Base-by-base conservation (phyloP, 2,113 vertebrate genomes). In the Thymallus thymallus region DNA sequence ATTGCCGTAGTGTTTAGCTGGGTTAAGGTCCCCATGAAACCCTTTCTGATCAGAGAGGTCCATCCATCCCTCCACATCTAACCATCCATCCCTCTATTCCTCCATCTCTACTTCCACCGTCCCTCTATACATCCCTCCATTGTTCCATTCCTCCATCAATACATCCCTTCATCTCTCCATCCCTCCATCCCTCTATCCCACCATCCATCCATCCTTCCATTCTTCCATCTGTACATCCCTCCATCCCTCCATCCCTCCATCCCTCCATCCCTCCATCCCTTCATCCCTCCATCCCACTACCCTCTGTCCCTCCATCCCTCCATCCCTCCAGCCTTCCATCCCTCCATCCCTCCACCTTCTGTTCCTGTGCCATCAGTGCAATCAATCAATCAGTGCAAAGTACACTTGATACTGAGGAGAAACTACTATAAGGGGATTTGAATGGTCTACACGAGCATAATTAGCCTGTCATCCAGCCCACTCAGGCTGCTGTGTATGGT, bases 351-450 rank as follows among this genome's bases (percentile, higher is more conserved):
- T 18, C 29, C 29, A 2, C 85, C 90, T 95, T 94, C 91, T 90
- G 94, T 94, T 94, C 92, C 93, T 90, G 91, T 92, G 93, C 90
- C 89, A 93, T 92, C 90, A 82, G 91, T 91, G 84, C 94, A 92
- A 94, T 95, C 94, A 94, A 95, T 92, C 92, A 94, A 94, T 93
- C 92, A 95, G n/a, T n/a, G n/a, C n/a, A 29, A 29, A 29, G 29
- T 29, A 3, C 29, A 29, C 29, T 29, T 74, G 71, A 61, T 6
- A 58, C 35, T 18, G 71, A 80, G 69, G 51, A 6, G 74, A 56
- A 69, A 72, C 67, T 6, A 73, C 61, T 82, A 88, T 85, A 76
- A 76, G 67, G 77, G 55, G 30, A 13, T n/a, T 41, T 61, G 73
- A 73, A 68, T 86, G 77, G 2, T 29, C 29, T n/a, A n/a, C n/a